phyloP scores from a whole-genome alignment of 2,888 invertebrate species.

The Bruchidius siliquastri region DNA sequence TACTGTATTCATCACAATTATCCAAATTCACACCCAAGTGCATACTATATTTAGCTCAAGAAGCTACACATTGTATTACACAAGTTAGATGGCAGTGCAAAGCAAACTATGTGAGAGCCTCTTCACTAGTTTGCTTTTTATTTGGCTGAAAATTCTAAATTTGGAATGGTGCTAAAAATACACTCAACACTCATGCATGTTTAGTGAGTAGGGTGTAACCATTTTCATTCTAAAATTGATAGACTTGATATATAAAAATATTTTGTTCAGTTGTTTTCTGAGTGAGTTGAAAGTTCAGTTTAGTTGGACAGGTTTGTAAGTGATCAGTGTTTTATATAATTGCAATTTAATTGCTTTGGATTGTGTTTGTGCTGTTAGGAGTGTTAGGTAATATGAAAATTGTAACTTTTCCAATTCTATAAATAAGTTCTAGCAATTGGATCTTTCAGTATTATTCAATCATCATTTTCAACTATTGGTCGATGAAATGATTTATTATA shows the following conservation, averaged over 20 bases:
- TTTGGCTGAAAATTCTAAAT: constrained; percentile 31
- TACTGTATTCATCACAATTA: background rate
- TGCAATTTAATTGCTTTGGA: background rate
- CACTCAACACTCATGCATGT: constrained; percentile 27
- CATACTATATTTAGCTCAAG: background rate
- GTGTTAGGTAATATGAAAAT: background rate
- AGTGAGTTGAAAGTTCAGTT: background rate
- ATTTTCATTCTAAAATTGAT: constrained; percentile 18
- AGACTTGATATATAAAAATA: constrained; percentile 1
- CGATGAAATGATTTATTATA: background rate
- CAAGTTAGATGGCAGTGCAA: constrained; percentile 29
- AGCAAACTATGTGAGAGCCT: background rate
- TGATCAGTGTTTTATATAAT: background rate
- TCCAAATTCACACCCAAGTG: background rate
- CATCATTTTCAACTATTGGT: background rate
- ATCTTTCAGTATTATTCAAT: background rate
- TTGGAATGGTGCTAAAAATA: constrained; percentile 38
- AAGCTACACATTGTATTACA: constrained; percentile 7
- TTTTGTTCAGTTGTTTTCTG: background rate
- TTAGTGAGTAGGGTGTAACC: constrained; percentile 21
- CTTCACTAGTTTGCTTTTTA: constrained; percentile 11
- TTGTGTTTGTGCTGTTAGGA: no score
- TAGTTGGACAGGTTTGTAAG: background rate
- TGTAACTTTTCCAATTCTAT: background rate
- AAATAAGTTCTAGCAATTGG: background rate